These are phyloP conservation scores for Uloborus plumipes DNA, from an alignment of 2,888 invertebrate genomes.

Conservation along the genomic window DNA sequence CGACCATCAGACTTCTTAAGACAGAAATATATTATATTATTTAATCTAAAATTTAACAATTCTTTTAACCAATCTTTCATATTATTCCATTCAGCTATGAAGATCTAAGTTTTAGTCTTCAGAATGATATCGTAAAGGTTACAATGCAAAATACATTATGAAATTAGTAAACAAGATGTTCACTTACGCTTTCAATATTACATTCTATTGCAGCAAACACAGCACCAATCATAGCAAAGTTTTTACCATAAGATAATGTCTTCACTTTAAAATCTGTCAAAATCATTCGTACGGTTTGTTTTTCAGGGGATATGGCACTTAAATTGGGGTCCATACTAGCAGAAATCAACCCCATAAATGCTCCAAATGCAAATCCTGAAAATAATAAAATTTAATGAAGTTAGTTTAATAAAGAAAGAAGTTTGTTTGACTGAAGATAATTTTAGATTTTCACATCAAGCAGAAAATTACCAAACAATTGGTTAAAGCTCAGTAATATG, in stretches of 20 bases:
- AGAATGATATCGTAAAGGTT: too few relatives aligned
- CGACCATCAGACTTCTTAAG: too few relatives aligned
- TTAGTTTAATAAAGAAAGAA: too few relatives aligned
- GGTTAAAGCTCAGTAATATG: too few relatives aligned
- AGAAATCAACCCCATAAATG: constrained; percentile 94
- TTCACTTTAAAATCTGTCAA: constrained; percentile 92
- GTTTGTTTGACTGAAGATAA: too few relatives aligned
- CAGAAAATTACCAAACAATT: too few relatives aligned
- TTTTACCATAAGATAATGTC: constrained; percentile 94
- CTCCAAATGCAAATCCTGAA: constrained; percentile 92
- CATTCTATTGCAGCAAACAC: constrained; percentile 97
- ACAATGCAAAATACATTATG: not conserved
- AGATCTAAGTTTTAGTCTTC: too few relatives aligned
- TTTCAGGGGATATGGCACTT: constrained; percentile 77
- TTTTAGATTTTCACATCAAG: too few relatives aligned
- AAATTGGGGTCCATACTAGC: constrained; percentile 77
- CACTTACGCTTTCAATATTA: constrained; percentile 81
- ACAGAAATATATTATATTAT: too few relatives aligned
- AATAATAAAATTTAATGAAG: constrained; percentile 54
- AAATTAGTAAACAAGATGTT: not conserved
- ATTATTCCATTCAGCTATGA: too few relatives aligned
- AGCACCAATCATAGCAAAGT: constrained; percentile 95
- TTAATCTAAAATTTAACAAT: too few relatives aligned
- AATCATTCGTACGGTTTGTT: constrained; percentile 88
- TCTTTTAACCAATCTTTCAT: too few relatives aligned